A percentile compares a stretch with the other conserved stretches of the same genome.
phyloP scores from a whole-genome alignment of 2,113 vertebrate species.

The Tetrax tetrax region DNA sequence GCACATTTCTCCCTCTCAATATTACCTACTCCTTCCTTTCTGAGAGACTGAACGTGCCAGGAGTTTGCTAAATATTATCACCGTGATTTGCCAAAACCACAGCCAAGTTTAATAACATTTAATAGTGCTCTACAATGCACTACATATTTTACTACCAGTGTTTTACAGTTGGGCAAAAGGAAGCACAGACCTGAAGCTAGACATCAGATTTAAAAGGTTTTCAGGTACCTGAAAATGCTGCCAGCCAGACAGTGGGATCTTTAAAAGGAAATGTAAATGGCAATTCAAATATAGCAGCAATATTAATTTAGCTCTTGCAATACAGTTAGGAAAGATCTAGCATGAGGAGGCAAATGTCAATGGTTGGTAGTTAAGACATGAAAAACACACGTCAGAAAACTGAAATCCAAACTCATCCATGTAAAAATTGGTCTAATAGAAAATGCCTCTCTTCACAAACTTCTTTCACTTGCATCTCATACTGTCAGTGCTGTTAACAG shows the following conservation, averaged over 20 bases:
- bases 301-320: conserved; percentile 18
- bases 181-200: not conserved
- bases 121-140: not conserved
- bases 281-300: not conserved
- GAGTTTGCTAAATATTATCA: not conserved
- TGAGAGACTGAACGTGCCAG: not conserved
- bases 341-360: conserved; percentile 1
- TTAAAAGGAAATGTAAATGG: conserved; percentile 36
- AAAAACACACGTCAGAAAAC: not conserved
- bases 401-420: not conserved
- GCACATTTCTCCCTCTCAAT: not conserved
- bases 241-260: not conserved
- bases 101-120: not conserved
- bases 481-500: not conserved
- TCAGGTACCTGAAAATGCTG: not conserved
- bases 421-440: not conserved
- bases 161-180: not conserved
- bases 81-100: not conserved
- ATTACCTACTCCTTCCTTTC: not conserved
- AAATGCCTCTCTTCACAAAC: not conserved
- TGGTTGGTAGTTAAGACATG: not conserved
- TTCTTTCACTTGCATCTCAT: not conserved
- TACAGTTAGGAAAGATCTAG: conserved; percentile 37
- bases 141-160: not conserved
- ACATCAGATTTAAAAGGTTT: not conserved